Percentiles rank a stretch among this genome's conserved stretches.
Evolutionary conservation across 2,888 invertebrate species (phyloP).

Genomic region (Ochropleura plecta): DNA sequence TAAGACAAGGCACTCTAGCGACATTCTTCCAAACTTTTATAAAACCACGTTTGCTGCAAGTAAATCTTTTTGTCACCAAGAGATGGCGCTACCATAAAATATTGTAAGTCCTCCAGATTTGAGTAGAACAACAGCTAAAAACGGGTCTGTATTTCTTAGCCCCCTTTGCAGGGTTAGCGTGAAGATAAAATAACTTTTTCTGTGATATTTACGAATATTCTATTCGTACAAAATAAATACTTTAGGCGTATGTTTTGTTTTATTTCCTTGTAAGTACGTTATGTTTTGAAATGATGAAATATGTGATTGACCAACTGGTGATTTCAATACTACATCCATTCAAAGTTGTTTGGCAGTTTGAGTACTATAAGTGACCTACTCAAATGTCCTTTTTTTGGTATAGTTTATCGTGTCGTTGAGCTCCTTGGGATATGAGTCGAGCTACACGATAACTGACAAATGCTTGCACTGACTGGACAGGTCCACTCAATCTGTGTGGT

Average conservation of each 20-base stretch:
- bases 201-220: conserved; percentile 60
- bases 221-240: conserved; percentile 56
- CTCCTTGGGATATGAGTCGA: no score
- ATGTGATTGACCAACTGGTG: no score
- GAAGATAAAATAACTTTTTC: conserved; percentile 52
- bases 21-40: conserved; percentile 41
- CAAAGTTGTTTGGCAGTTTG: no score
- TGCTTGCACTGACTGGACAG: no score
- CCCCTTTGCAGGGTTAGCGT: conserved; percentile 25
- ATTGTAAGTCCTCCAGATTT: conserved; percentile 11
- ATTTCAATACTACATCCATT: no score
- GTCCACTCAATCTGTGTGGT: no score
- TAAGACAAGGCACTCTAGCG: conserved; percentile 52
- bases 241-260: conserved; percentile 32
- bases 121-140: conserved; percentile 36
- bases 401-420: no score
- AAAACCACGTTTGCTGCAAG: conserved; percentile 29
- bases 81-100: conserved; percentile 62
- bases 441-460: no score
- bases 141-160: conserved; percentile 50
- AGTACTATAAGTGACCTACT: no score
- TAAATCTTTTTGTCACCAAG: conserved; percentile 40
- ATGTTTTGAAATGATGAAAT: no score
- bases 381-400: no score
- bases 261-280: background rate